phyloP scores from a whole-genome alignment of 2,888 invertebrate species.

The Dusona sp. region DNA sequence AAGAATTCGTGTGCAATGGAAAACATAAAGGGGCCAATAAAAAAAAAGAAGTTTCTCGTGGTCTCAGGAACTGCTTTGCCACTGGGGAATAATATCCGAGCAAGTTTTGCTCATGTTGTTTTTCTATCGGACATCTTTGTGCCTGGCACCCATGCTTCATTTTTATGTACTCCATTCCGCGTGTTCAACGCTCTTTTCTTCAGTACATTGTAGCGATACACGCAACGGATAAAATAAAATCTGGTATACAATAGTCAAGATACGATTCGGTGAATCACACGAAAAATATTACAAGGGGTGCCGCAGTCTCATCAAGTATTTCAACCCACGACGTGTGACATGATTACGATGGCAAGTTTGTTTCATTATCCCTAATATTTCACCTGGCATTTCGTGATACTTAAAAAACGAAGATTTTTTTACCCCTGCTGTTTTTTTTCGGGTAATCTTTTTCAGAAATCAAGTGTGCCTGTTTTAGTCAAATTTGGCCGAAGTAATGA shows the following conservation, averaged over 20 bases:
- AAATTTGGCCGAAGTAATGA: neutral
- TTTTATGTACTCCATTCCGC: neutral
- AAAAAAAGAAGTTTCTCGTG: constrained; percentile 14
- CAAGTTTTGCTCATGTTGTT: constrained; percentile 40
- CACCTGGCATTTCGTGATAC: neutral
- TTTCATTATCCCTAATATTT: neutral
- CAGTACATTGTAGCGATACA: constrained; percentile 28
- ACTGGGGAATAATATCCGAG: constrained; percentile 39
- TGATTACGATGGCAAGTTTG: neutral
- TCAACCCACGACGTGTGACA: neutral
- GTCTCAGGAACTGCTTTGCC: constrained; percentile 31
- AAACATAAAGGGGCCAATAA: constrained; percentile 1
- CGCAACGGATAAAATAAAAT: constrained; percentile 18
- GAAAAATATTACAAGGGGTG: constrained; percentile 13
- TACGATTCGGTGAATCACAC: constrained; percentile 27
- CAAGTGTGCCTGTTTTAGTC: neutral
- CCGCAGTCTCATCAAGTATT: constrained; percentile 19
- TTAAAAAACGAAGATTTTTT: neutral
- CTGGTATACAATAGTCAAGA: neutral
- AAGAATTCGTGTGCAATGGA: neutral
- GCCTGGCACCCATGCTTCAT: constrained; percentile 61
- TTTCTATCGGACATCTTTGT: constrained; percentile 63
- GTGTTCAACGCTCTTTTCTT: constrained; percentile 20
- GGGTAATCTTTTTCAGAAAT: neutral
- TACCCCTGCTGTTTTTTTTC: neutral